These are phyloP conservation scores for Gallinago media DNA, from an alignment of 2,113 vertebrate genomes.

Conservation along the genomic window DNA sequence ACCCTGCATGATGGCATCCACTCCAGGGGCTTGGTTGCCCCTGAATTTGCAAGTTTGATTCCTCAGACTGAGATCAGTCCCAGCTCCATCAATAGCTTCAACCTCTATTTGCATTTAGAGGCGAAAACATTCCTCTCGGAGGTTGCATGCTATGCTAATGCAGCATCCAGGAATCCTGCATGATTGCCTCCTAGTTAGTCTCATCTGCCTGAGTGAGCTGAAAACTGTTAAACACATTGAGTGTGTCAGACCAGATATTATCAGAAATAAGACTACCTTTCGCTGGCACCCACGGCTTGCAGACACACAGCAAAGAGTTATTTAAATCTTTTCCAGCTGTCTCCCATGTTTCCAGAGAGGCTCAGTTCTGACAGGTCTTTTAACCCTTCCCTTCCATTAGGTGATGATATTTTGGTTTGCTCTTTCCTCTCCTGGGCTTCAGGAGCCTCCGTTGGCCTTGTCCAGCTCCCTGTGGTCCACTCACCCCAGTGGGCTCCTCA, in stretches of 20 bases:
- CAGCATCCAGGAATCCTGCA: slow-evolving; percentile 23
- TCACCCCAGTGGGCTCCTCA: rapidly evolving
- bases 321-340: slow-evolving; percentile 39
- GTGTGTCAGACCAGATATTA: slow-evolving; percentile 66
- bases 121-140: neutral
- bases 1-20: rapidly evolving
- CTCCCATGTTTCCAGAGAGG: neutral
- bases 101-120: neutral
- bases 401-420: neutral
- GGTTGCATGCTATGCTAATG: slow-evolving; percentile 11
- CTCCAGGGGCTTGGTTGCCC: rapidly evolving
- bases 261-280: slow-evolving; percentile 56
- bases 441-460: neutral
- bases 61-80: neutral
- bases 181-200: slow-evolving; percentile 17
- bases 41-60: neutral
- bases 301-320: slow-evolving; percentile 28
- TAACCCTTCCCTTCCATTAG: neutral
- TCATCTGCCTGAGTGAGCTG: slow-evolving; percentile 51
- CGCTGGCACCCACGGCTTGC: neutral
- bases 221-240: slow-evolving; percentile 60
- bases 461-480: rapidly evolving
- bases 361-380: slow-evolving; percentile 22
- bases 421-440: neutral
- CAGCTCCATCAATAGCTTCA: neutral